A percentile compares a stretch with the other conserved stretches of the same genome.
Conservation (phyloP, 2,888 invertebrate genomes). For the Nomada flava region DNA sequence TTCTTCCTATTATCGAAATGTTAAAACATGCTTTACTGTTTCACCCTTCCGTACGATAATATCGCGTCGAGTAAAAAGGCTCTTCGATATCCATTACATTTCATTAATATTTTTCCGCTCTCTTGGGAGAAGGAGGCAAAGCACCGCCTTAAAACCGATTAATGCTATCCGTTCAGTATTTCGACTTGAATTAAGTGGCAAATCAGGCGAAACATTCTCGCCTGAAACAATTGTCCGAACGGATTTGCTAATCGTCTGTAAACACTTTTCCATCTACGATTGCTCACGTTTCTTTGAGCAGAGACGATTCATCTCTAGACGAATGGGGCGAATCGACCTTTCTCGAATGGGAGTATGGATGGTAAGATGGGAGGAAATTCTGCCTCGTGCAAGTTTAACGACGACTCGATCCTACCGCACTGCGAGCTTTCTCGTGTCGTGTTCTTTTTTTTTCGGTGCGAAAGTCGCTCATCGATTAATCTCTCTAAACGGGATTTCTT, state of each 20-base stretch:
- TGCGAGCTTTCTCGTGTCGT: slow-evolving; percentile 10
- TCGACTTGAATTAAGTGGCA: too few species aligned
- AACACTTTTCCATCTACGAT: too few species aligned
- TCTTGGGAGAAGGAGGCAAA: background rate
- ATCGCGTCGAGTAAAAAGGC: background rate
- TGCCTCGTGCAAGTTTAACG: slow-evolving; percentile 32
- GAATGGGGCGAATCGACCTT: background rate
- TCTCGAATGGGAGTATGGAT: too few species aligned
- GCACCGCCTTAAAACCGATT: background rate
- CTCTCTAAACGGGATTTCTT: slow-evolving; percentile 40
- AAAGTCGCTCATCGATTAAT: slow-evolving; percentile 39
- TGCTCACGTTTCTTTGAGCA: too few species aligned
- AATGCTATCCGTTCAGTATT: too few species aligned
- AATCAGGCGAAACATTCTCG: too few species aligned
- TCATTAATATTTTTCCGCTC: background rate
- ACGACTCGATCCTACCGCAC: slow-evolving; percentile 7
- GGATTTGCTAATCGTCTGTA: too few species aligned
- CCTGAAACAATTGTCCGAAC: too few species aligned
- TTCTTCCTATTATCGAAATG: too few species aligned
- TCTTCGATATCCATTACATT: slow-evolving; percentile 3
- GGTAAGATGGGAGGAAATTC: slow-evolving; percentile 11
- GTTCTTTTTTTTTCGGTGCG: background rate
- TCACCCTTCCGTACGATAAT: too few species aligned
- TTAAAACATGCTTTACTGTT: too few species aligned
- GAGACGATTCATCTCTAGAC: too few species aligned